Conservation (phyloP, 2,797 vertebrate genomes). For the Smutsia temminckii region DNA sequence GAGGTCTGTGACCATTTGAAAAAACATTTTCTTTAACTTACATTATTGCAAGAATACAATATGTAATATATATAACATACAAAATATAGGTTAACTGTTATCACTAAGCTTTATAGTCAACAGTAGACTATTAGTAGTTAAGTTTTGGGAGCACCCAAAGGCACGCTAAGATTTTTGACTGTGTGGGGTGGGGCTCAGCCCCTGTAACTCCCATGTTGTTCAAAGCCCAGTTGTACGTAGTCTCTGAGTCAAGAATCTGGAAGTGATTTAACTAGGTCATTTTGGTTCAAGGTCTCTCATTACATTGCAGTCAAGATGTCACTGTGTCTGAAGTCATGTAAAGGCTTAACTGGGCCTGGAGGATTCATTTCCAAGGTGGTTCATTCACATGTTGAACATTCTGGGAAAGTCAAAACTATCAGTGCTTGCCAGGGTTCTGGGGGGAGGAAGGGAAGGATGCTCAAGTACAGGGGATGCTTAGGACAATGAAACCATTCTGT, state of each 20-base stretch:
- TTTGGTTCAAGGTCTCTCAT: neutral
- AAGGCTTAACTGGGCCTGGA: neutral
- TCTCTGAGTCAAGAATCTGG: neutral
- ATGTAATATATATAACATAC: too few relatives aligned
- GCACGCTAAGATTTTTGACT: too few relatives aligned
- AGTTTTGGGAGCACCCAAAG: too few relatives aligned
- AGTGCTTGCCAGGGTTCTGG: neutral
- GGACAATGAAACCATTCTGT: neutral
- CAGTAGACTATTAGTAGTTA: too few relatives aligned
- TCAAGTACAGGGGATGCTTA: neutral
- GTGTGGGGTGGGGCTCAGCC: too few relatives aligned
- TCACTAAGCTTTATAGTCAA: too few relatives aligned
- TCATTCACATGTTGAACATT: neutral
- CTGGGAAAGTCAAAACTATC: neutral
- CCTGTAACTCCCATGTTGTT: too few relatives aligned
- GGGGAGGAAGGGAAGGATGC: neutral
- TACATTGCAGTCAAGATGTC: neutral
- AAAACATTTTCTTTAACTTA: too few relatives aligned
- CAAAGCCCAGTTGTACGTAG: too few relatives aligned
- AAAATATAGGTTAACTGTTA: too few relatives aligned
- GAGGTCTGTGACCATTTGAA: too few relatives aligned
- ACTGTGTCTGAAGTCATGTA: neutral
- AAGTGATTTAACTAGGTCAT: neutral
- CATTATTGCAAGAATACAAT: too few relatives aligned
- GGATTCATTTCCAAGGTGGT: neutral